A percentile compares a stretch with the other conserved stretches of the same genome.
phyloP scores from a whole-genome alignment of 2,797 vertebrate genomes.

The Coregonus ussuriensis region DNA sequence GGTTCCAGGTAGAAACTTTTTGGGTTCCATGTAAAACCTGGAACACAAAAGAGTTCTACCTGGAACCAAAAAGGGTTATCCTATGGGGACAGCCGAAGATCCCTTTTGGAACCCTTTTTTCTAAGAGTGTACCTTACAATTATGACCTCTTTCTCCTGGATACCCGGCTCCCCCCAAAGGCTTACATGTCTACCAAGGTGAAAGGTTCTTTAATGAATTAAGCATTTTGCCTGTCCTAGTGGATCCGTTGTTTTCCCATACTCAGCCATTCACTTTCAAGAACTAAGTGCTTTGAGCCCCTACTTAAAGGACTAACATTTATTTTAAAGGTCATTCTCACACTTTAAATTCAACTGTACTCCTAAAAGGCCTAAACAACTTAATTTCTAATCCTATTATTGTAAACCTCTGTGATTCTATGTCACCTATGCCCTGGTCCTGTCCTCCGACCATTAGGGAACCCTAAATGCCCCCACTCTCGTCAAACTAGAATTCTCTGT shows the following conservation, averaged over 20 bases:
- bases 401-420: conserved; percentile 14
- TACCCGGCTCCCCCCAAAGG: not conserved
- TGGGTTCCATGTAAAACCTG: too few species aligned
- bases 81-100: too few species aligned
- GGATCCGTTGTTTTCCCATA: not conserved
- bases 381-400: conserved; percentile 24
- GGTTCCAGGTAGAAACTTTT: too few species aligned
- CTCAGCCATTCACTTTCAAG: conserved; percentile 18
- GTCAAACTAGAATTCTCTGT: not conserved
- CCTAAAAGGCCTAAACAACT: conserved; percentile 23
- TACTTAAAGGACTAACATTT: conserved; percentile 15
- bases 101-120: too few species aligned
- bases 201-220: not conserved
- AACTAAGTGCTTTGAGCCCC: conserved; percentile 8
- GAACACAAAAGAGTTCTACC: too few species aligned
- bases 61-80: too few species aligned
- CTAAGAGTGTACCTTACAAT: too few species aligned
- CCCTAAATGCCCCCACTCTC: not conserved
- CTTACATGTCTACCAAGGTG: not conserved
- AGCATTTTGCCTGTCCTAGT: not conserved
- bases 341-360: conserved; percentile 25
- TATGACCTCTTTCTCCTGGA: too few species aligned
- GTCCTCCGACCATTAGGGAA: not conserved
- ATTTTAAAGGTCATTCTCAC: conserved; percentile 23
- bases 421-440: not conserved